Evolutionary conservation across 2,888 invertebrate genomes (phyloP), one percentile per base, ranked within the genome.

Genomic region (Tenthredo notha): DNA sequence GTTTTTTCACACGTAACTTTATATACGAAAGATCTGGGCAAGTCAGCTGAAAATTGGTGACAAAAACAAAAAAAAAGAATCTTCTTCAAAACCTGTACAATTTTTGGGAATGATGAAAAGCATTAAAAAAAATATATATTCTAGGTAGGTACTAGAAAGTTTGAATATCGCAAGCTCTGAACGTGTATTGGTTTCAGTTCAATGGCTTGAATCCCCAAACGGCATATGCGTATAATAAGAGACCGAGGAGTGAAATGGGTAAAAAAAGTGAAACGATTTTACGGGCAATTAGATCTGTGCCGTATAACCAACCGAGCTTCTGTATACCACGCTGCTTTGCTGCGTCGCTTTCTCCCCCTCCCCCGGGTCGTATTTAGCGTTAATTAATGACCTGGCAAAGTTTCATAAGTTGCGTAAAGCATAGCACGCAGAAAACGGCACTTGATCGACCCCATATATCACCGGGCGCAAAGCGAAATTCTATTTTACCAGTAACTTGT

Each of bases 381-480:
- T 70, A 83, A 83, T 83, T 83, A 67, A 83, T 83, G 67, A 67
- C 83, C 67, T 43, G 67, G 67, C 70, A 47, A 83, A 65, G 83
- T 67, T 83, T 83, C 67, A 83, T 70, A 67, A 83, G 70, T 50
- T 65, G 83, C 83, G 83, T 83, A 82, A 65, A 82, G 65, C 82
- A 40, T 82, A 47, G 47, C 43, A 18, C 37, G 70, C 70, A 37
- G 40, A 40, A 43, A 43, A 43, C 74, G 74, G 74, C 74, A 74
- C 74, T 74, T 74, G 40, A 74, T 74, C 74, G 74, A 74, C 25
- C 74, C 74, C 43, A 47, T 25, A 37, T 5, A 47, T 75, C 70
- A 40, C 37, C 70, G 70, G 67, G 37, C 70, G 4, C 21, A 5
- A 25, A 61, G 10, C 61, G 25, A 61, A 25, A 25, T 25, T 25